Evolutionary conservation across 2,113 vertebrate species (phyloP), one percentile per base, ranked within the genome.

Genomic region (Hippocampus abdominalis): DNA sequence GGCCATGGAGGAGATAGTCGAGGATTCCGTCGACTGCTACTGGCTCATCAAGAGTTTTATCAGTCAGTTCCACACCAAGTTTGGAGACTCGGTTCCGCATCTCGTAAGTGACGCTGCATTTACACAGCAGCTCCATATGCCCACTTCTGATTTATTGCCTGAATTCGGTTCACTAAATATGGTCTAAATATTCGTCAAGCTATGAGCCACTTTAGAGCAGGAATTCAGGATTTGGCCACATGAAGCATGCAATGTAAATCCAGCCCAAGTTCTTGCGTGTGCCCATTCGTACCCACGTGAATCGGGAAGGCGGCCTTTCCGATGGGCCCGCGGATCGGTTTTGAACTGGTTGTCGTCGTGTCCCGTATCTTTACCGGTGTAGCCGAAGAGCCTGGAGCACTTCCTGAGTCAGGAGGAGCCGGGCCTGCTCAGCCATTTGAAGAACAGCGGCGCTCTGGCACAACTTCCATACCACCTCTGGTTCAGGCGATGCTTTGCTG

Each of bases 381-480:
- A 99, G 97, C 96, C 96, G 20, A 98, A 97, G 91, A 87, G 94
- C 80, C 90, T 99, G 86, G 96, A 99, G 86, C 95, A 98, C 46
- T 98, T 96, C 81, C 91, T 99, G 88, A 95, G 89, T 81, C 89
- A 95, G 86, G 97, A 99, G 87, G 97, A 99, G 4, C 92, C 84
- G 71, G 90, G 92, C 12, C 92, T 99, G 64, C 88, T 98, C 73
- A 86, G 70, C 72, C 96, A 99, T 32, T 91, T 99, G 79, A 95
- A 93, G 87, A 77, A 66, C 0, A 91, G 87, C 16, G 91, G 91
- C 13, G 93, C 94, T 0, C 70, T 96, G 77, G 77, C 76, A 46
- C 93, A 82, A 57, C 94, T 99, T 65, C 97, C 97, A 0, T 95
- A 97, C 0, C 72, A 84, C 25, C 94, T 96, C 60, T 99, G 97